A percentile compares a stretch with the other conserved stretches of the same genome.
Conservation (phyloP, 92 coral and sea anemone species). For the Umimayanthus chanpuru region DNA sequence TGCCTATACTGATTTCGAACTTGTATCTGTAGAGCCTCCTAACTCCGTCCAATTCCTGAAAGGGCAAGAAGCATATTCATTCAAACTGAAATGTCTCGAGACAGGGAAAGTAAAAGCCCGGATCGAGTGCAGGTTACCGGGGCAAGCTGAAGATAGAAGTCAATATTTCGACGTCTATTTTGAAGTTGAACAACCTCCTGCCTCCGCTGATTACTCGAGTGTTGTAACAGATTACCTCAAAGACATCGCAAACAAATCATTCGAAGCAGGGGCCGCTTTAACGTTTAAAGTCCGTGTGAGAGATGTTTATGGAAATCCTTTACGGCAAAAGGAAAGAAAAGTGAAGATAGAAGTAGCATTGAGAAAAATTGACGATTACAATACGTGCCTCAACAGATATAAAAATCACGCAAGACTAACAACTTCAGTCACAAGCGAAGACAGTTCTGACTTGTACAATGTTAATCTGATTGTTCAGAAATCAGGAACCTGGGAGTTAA, state of each 20-base stretch:
- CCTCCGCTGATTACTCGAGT: constrained; percentile 5
- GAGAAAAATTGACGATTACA: background rate
- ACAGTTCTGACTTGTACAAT: no score
- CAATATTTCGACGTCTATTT: background rate
- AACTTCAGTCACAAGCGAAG: background rate
- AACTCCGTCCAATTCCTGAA: background rate
- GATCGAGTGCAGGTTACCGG: background rate
- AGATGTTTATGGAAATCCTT: constrained; percentile 24
- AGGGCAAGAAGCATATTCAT: background rate
- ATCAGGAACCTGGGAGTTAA: no score
- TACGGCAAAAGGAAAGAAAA: background rate
- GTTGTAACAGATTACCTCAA: background rate
- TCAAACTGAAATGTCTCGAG: constrained; percentile 6
- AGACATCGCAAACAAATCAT: background rate
- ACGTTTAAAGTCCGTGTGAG: background rate
- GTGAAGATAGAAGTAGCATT: background rate
- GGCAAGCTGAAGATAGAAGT: background rate
- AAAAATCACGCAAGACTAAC: background rate
- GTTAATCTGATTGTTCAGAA: no score
- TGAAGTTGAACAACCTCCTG: background rate
- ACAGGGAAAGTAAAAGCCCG: background rate
- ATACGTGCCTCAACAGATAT: background rate
- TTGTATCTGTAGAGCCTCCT: background rate
- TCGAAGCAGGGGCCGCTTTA: constrained; percentile 22
- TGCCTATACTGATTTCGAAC: background rate